These are phyloP conservation scores for Cataglyphis hispanica DNA, from an alignment of 1,140 invertebrate species.

Conservation along the genomic window DNA sequence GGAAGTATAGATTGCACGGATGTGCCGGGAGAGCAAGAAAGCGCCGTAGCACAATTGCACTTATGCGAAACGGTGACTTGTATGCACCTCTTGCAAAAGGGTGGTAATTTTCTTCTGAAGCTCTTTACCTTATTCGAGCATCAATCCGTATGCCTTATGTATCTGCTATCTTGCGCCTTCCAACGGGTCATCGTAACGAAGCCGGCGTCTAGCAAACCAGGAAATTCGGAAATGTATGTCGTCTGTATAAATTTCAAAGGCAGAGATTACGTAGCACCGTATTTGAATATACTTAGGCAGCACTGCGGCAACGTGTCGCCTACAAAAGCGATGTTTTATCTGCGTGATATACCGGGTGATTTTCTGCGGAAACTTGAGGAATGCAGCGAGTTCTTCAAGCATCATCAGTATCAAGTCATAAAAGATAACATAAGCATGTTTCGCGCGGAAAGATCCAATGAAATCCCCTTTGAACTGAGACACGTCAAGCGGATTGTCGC, in stretches of 20 bases:
- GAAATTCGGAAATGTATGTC: constrained; percentile 97
- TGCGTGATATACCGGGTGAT: constrained; percentile 88
- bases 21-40: constrained; percentile 95
- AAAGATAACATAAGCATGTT: constrained; percentile 89
- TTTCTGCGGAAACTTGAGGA: constrained; percentile 91
- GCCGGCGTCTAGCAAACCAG: constrained; percentile 96
- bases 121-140: constrained; percentile 97
- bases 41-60: constrained; percentile 91
- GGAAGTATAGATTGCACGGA: constrained; percentile 96
- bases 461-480: constrained; percentile 28
- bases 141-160: constrained; percentile 92
- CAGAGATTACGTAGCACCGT: constrained; percentile 80
- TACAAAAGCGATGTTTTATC: constrained; percentile 87
- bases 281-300: constrained; percentile 85
- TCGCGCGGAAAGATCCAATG: constrained; percentile 40
- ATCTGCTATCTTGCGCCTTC: constrained; percentile 93
- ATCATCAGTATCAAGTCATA: constrained; percentile 89
- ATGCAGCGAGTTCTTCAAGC: constrained; percentile 89
- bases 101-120: constrained; percentile 95
- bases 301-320: constrained; percentile 84
- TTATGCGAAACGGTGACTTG: constrained; percentile 94
- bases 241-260: constrained; percentile 91
- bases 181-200: constrained; percentile 92
- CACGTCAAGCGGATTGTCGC: constrained; percentile 73
- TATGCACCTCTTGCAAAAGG: constrained; percentile 89